Conservation (phyloP, 2,113 vertebrate genomes). For the Datnioides undecimradiatus region DNA sequence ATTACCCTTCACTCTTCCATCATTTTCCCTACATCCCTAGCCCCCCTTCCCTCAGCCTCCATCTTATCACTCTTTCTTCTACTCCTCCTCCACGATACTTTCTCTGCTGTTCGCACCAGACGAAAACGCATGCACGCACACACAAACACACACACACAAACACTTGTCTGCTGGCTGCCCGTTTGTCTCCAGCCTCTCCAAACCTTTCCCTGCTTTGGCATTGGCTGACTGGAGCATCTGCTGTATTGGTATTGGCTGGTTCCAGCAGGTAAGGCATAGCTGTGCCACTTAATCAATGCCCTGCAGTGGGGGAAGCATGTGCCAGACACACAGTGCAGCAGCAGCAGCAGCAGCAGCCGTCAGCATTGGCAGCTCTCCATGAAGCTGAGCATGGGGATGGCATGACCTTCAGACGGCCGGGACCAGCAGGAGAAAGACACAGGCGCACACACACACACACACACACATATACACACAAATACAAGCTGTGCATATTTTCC, state of each 20-base stretch:
- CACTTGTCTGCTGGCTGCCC: slow-evolving; percentile 63
- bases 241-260: slow-evolving; percentile 68
- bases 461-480: slow-evolving; percentile 10
- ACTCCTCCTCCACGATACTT: slow-evolving; percentile 35
- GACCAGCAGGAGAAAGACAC: slow-evolving; percentile 31
- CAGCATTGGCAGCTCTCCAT: slow-evolving; percentile 73
- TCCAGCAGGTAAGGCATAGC: slow-evolving; percentile 75
- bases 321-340: slow-evolving; percentile 71
- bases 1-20: slow-evolving; percentile 52
- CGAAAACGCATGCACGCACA: too few relatives aligned
- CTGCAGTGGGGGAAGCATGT: slow-evolving; percentile 63
- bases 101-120: slow-evolving; percentile 16
- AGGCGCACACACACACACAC: slow-evolving; percentile 4
- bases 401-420: slow-evolving; percentile 71
- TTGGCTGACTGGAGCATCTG: slow-evolving; percentile 62
- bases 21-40: slow-evolving; percentile 33
- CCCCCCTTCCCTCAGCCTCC: slow-evolving; percentile 23
- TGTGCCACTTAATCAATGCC: slow-evolving; percentile 77
- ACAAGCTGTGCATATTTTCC: slow-evolving; percentile 14
- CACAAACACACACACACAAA: slow-evolving; percentile 3
- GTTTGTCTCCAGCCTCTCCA: slow-evolving; percentile 76
- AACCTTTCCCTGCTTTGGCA: slow-evolving; percentile 51
- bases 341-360: slow-evolving; percentile 55
- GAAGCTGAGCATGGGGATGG: slow-evolving; percentile 63
- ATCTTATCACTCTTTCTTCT: slow-evolving; percentile 43